These are phyloP conservation scores for Rhinichthys osculus DNA, from an alignment of 2,797 vertebrate genomes.

Conservation along the genomic window DNA sequence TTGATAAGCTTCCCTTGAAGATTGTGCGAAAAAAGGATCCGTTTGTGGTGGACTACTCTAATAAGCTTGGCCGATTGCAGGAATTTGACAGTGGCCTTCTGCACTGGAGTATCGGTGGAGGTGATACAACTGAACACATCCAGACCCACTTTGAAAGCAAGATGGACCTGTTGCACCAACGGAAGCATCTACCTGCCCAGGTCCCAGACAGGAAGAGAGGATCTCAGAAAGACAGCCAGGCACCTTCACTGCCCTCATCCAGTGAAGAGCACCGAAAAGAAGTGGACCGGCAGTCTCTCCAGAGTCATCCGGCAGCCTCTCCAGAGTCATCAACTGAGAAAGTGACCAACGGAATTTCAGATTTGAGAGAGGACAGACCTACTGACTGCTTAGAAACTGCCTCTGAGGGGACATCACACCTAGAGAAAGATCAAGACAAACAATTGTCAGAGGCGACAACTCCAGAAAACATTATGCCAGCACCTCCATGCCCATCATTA, in stretches of 20 bases:
- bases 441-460: conserved; percentile 75
- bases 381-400: conserved; percentile 74
- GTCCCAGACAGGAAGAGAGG: conserved; percentile 65
- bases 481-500: conserved; percentile 34
- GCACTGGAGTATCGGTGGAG: conserved; percentile 97
- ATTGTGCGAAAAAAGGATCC: conserved; percentile 93
- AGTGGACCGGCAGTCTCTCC: conserved; percentile 68
- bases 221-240: conserved; percentile 65
- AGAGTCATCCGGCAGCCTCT: conserved; percentile 46
- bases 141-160: conserved; percentile 97
- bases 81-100: conserved; percentile 96
- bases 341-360: conserved; percentile 72
- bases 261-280: conserved; percentile 75
- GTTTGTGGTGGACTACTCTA: conserved; percentile 87
- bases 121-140: conserved; percentile 98
- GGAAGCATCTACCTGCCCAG: conserved; percentile 77
- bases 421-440: conserved; percentile 68
- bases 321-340: conserved; percentile 68
- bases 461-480: conserved; percentile 39
- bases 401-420: conserved; percentile 72
- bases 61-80: conserved; percentile 88
- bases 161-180: conserved; percentile 80
- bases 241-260: conserved; percentile 62
- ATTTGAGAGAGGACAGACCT: conserved; percentile 80
- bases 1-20: conserved; percentile 95